Conservation (phyloP, 1,140 invertebrate species). For the Mylabris phalerata region DNA sequence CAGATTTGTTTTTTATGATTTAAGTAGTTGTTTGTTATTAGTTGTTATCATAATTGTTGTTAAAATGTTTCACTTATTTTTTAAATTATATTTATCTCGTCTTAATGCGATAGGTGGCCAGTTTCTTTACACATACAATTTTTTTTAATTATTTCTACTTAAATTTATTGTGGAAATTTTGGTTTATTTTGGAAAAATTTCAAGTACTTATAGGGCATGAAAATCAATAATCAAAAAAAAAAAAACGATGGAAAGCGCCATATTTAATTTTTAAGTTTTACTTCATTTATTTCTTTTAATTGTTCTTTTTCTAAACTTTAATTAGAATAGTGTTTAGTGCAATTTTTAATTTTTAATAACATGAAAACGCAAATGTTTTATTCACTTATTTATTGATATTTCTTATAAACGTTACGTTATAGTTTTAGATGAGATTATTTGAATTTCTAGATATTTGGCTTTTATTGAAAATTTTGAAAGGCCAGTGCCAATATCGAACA, state of each 20-base stretch:
- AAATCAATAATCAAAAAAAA: background rate
- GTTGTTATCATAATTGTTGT: slow-evolving; percentile 27
- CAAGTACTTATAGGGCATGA: no score
- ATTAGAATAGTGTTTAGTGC: slow-evolving; percentile 20
- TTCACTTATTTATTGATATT: slow-evolving; percentile 20
- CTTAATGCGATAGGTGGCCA: slow-evolving; percentile 22
- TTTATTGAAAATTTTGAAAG: slow-evolving; percentile 6
- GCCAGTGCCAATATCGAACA: slow-evolving; percentile 20
- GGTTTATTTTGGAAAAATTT: no score
- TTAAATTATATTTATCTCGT: slow-evolving; percentile 13
- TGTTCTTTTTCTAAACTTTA: slow-evolving; percentile 2
- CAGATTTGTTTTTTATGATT: slow-evolving; percentile 27
- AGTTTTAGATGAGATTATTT: slow-evolving; percentile 11
- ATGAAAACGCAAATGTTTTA: slow-evolving; percentile 11
- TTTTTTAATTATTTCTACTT: slow-evolving; percentile 3
- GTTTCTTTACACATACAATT: slow-evolving; percentile 20
- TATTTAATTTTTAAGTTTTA: slow-evolving; percentile 6
- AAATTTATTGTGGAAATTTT: no score
- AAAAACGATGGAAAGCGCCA: slow-evolving; percentile 7
- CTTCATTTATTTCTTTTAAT: background rate
- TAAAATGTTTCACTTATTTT: slow-evolving; percentile 19
- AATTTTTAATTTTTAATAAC: slow-evolving; percentile 18
- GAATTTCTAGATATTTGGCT: slow-evolving; percentile 1
- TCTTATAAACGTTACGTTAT: slow-evolving; percentile 19
- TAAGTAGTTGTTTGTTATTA: slow-evolving; percentile 27